These are phyloP conservation scores for Drosophila neonasuta DNA, from an alignment of 2,888 invertebrate genomes.

Conservation along the genomic window DNA sequence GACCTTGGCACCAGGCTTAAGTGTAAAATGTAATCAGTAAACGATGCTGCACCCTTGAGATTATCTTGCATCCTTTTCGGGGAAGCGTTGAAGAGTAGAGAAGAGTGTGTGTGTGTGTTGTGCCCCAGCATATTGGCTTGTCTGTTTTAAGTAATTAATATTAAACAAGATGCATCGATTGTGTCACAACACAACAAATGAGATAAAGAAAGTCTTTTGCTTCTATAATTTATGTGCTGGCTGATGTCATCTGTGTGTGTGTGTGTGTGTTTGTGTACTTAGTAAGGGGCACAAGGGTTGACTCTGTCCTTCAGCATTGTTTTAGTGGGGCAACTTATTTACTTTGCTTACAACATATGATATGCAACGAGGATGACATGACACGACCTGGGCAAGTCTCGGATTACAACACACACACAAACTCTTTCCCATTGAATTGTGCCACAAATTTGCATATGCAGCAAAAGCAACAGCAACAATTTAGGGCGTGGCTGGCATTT, in stretches of 20 bases:
- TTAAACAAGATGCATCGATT: conserved; percentile 57
- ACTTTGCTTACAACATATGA: conserved; percentile 16
- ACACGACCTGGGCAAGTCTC: conserved; percentile 37
- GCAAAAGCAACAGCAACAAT: conserved; percentile 5
- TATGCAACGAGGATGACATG: conserved; percentile 25
- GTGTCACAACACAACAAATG: conserved; percentile 57
- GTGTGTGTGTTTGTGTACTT: not conserved
- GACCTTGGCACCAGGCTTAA: conserved; percentile 40
- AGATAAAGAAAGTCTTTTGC: conserved; percentile 9
- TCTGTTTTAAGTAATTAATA: conserved; percentile 45
- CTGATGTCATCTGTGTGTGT: conserved; percentile 46
- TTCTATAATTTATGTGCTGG: conserved; percentile 45
- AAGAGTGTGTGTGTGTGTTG: conserved; percentile 14
- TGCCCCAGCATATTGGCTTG: conserved; percentile 31
- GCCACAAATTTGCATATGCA: conserved; percentile 15
- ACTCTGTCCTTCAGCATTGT: conserved; percentile 37
- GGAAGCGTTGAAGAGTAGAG: conserved; percentile 11
- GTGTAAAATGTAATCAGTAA: conserved; percentile 41
- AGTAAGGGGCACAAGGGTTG: conserved; percentile 44
- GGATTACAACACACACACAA: conserved; percentile 29
- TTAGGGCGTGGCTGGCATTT: conserved; percentile 62
- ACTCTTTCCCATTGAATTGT: conserved; percentile 1
- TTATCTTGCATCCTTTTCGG: conserved; percentile 41
- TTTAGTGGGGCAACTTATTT: conserved; percentile 42
- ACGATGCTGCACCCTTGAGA: conserved; percentile 18